Conservation (phyloP, 2,888 invertebrate species). For the Globia sparganii region DNA sequence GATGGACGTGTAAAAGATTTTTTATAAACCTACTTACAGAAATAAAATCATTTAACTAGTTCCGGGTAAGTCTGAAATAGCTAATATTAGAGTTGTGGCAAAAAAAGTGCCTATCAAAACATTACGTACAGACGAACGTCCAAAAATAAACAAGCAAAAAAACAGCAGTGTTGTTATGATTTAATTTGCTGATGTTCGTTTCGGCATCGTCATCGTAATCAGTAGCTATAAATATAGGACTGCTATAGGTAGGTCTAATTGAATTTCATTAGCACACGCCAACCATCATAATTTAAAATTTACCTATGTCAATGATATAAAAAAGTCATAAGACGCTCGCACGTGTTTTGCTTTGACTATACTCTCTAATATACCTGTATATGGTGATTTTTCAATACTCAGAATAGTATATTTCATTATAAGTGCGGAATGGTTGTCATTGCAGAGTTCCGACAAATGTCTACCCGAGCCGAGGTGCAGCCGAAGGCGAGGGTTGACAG, state of each 20-base stretch:
- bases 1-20: not conserved
- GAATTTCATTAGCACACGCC: not conserved
- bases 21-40: not conserved
- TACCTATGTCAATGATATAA: not conserved
- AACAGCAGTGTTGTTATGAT: not conserved
- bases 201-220: not conserved
- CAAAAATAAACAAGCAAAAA: constrained; percentile 19
- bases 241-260: constrained; percentile 6
- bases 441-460: no score
- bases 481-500: no score
- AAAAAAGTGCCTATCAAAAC: constrained; percentile 25
- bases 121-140: not conserved
- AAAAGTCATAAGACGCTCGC: not conserved
- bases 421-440: no score
- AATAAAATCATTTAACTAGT: not conserved
- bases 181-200: not conserved
- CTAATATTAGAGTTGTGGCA: not conserved
- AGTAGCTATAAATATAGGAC: constrained; percentile 1
- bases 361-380: not conserved
- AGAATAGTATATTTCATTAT: no score
- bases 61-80: constrained; percentile 9
- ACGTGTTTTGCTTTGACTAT: not conserved
- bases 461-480: no score
- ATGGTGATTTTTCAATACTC: not conserved
- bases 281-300: not conserved